Evolutionary conservation across 2,888 invertebrate genomes (phyloP).

Genomic region (Nineta flava): DNA sequence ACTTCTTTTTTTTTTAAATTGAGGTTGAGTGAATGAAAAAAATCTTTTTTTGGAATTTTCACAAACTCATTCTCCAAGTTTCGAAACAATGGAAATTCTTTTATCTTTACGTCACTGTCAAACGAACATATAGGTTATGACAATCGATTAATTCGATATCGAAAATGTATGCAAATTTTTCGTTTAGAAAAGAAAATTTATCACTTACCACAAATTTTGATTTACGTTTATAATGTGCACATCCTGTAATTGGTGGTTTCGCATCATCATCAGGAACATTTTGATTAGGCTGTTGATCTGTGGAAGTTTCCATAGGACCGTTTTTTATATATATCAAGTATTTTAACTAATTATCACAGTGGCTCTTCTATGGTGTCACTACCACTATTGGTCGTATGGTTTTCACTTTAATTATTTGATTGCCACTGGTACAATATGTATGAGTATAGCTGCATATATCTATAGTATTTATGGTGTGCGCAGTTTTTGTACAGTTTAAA

Average conservation of each 20-base stretch:
- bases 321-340: too few species aligned
- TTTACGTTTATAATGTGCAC: conserved; percentile 69
- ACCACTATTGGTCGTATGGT: too few species aligned
- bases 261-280: background rate
- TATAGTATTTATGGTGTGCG: too few species aligned
- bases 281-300: background rate
- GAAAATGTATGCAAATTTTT: background rate
- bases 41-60: too few species aligned
- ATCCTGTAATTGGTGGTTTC: conserved; percentile 30
- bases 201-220: conserved; percentile 71
- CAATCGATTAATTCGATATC: background rate
- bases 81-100: background rate
- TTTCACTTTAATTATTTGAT: background rate
- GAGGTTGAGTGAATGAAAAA: too few species aligned
- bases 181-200: background rate
- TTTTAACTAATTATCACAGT: background rate
- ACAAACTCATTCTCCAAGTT: background rate
- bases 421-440: background rate
- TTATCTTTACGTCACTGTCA: background rate
- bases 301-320: background rate
- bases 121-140: background rate
- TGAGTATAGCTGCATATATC: too few species aligned
- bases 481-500: too few species aligned
- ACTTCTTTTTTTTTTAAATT: too few species aligned
- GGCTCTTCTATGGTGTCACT: background rate